Evolutionary conservation across 2,797 vertebrate species (phyloP).

Genomic region (Lepilemur ruficaudatus): DNA sequence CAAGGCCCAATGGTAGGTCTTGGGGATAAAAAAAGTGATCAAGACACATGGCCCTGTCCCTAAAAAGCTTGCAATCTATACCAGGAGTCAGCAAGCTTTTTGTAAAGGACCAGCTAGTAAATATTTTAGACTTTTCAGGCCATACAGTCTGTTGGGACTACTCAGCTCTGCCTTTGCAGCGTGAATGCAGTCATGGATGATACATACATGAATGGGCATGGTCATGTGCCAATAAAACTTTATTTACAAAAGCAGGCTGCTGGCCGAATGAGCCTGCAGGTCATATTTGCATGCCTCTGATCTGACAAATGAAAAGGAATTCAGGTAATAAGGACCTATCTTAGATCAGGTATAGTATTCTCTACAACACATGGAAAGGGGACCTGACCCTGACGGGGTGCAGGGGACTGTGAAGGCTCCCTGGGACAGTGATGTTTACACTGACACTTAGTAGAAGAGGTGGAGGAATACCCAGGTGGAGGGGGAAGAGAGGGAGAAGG

Average conservation of each 20-base stretch:
- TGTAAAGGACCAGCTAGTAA: background rate
- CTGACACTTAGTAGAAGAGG: background rate
- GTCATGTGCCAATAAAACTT: background rate
- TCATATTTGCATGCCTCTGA: background rate
- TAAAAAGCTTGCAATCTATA: background rate
- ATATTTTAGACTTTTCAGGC: background rate
- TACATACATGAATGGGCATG: rapidly evolving
- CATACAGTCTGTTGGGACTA: background rate
- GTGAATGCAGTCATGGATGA: background rate
- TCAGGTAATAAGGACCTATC: background rate
- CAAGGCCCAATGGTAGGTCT: background rate
- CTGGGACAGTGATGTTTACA: background rate
- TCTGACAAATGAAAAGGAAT: background rate
- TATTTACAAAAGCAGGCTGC: background rate
- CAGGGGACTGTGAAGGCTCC: background rate
- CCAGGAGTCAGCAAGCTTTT: background rate
- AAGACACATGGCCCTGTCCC: background rate
- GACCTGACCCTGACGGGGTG: no score
- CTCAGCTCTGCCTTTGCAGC: background rate
- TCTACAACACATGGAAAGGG: background rate
- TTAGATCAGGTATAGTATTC: background rate
- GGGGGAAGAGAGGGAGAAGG: background rate
- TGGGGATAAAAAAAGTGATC: background rate
- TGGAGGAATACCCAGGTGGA: background rate
- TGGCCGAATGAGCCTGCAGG: background rate